phyloP scores from a whole-genome alignment of 2,113 vertebrate genomes.

The Dendropsophus ebraccatus region DNA sequence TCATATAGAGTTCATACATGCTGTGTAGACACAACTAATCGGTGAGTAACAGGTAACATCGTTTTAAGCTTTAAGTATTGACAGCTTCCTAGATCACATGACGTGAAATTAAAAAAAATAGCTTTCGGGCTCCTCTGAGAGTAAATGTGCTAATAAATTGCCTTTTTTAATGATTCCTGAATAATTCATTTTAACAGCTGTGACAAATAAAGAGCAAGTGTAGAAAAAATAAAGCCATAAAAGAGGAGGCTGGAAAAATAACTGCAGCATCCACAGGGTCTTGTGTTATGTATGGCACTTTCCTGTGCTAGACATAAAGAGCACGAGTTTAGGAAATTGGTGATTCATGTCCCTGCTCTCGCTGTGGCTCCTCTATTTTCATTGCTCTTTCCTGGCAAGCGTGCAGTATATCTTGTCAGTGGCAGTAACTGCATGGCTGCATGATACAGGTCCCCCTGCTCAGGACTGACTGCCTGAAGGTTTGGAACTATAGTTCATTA shows the following conservation, averaged over 20 bases:
- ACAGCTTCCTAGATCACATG: background rate
- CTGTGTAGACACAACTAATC: too few species aligned
- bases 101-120: background rate
- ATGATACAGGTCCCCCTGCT: background rate
- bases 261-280: background rate
- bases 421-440: background rate
- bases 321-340: background rate
- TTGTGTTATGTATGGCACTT: background rate
- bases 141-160: slow-evolving; percentile 15
- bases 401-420: background rate
- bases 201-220: background rate
- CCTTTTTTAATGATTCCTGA: slow-evolving; percentile 14
- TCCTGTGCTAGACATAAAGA: too few species aligned
- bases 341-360: background rate
- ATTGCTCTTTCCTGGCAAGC: background rate
- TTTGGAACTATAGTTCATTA: background rate
- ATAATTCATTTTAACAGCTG: slow-evolving; percentile 29
- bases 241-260: background rate
- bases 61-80: background rate
- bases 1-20: too few species aligned
- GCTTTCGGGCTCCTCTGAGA: background rate
- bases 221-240: background rate
- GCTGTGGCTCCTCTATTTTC: background rate
- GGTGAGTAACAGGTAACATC: too few species aligned
- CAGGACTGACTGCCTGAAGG: background rate